Evolutionary conservation across 2,797 vertebrate genomes (phyloP), one percentile per base, ranked within the genome.

Genomic region (Podarcis siculus): DNA sequence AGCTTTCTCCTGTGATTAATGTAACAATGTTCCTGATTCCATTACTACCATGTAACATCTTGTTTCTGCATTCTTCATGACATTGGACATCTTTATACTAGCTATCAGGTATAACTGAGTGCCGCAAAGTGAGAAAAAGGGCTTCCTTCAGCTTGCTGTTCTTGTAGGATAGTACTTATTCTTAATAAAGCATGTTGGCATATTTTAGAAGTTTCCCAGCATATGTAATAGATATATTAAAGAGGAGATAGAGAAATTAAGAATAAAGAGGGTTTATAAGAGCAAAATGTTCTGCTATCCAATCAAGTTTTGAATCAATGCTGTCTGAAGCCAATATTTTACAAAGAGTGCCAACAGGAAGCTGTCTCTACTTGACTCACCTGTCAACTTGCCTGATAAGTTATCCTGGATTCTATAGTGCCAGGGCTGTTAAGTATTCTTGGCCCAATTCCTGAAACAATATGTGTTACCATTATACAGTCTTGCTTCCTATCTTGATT

Each of bases 1-100:
- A 80, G 21, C 92, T 91, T 75, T 55, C 89, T 32, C 30, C 58
- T 49, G 15, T 80, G 87, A 93, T 89, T 92, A 94, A 90, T 91
- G 39, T 32, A 58, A 87, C 91, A 91, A 77, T 91, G 66, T 49
- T 87, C 72, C 37, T 89, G 49, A 89, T 91, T 93, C 86, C 83
- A 93, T 94, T 91, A 89, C 39, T n/a, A 37, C 39, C 86, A 82
- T 39, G 66, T 76, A 87, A 75, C 77, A 94, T 32, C 72, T 82
- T 58, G 21, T 82, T 76, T 82, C 88, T 87, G 87, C 82, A 82
- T 92, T 93, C 87, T 58, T 89, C 71, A 84, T 86, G 79, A 93
- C 87, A 90, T 49, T 3, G 85, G 8, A 58, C 71, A 85, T 88
- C 89, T 90, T 89, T 89, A 66, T 76, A 93, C 91, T 91, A 90